phyloP scores from a whole-genome alignment of 2,113 vertebrate species.

The Rhea americana region DNA sequence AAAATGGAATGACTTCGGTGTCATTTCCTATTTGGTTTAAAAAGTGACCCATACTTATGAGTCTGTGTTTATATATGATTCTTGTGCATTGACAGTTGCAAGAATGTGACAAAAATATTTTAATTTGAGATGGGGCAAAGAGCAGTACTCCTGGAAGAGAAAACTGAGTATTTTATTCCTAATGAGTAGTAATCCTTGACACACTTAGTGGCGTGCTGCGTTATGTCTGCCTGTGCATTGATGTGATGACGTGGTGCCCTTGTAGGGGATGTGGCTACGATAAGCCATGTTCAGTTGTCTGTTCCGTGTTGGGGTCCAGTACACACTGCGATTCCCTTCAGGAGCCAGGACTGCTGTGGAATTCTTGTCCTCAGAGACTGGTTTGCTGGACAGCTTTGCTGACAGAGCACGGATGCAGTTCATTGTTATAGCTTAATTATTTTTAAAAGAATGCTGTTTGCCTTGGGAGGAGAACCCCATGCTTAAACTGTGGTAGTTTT shows the following conservation, averaged over 20 bases:
- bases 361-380: background rate
- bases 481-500: background rate
- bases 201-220: background rate
- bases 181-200: background rate
- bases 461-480: background rate
- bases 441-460: slow-evolving; percentile 15
- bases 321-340: background rate
- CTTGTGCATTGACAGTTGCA: background rate
- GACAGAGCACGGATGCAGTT: background rate
- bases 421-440: background rate
- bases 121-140: background rate
- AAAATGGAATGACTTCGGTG: background rate
- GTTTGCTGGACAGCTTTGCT: background rate
- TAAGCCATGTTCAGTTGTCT: background rate
- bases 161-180: background rate
- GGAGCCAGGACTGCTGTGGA: background rate
- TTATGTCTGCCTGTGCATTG: background rate
- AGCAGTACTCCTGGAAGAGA: background rate
- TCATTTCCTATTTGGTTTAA: background rate
- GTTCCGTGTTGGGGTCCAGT: background rate
- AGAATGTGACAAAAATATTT: background rate
- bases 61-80: background rate
- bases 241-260: background rate
- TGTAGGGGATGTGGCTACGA: background rate
- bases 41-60: background rate